A percentile compares a stretch with the other conserved stretches of the same genome.
Conservation (phyloP, 2,888 invertebrate species). For the Dione juno region DNA sequence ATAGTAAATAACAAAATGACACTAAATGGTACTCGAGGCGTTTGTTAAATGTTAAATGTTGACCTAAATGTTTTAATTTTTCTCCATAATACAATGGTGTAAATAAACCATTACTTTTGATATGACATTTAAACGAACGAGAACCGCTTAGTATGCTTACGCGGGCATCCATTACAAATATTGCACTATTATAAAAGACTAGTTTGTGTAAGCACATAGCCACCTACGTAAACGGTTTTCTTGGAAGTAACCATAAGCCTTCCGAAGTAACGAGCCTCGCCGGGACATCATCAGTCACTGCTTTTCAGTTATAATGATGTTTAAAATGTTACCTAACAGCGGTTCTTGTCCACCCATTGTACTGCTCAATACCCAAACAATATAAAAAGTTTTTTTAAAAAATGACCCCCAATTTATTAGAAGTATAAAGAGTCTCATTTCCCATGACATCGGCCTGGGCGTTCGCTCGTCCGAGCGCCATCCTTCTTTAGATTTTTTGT, state of each 20-base stretch:
- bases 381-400: constrained; percentile 69
- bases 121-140: constrained; percentile 35
- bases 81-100: neutral
- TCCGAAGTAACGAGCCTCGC: constrained; percentile 52
- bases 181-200: constrained; percentile 46
- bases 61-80: neutral
- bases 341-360: constrained; percentile 81
- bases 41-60: neutral
- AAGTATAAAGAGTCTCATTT: constrained; percentile 76
- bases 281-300: constrained; percentile 71
- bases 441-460: constrained; percentile 77
- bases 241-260: constrained; percentile 53
- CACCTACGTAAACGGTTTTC: constrained; percentile 53
- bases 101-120: constrained; percentile 21
- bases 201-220: constrained; percentile 40
- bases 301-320: constrained; percentile 83
- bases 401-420: constrained; percentile 82
- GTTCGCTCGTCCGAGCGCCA: constrained; percentile 68
- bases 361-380: constrained; percentile 72
- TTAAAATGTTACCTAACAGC: constrained; percentile 81
- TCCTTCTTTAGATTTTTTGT: constrained; percentile 74
- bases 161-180: constrained; percentile 44
- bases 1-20: too few species aligned
- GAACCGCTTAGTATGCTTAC: constrained; percentile 39
- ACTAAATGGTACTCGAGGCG: neutral